These are phyloP conservation scores for Myotis planiceps DNA, from an alignment of 2,797 vertebrate genomes.

Conservation along the genomic window DNA sequence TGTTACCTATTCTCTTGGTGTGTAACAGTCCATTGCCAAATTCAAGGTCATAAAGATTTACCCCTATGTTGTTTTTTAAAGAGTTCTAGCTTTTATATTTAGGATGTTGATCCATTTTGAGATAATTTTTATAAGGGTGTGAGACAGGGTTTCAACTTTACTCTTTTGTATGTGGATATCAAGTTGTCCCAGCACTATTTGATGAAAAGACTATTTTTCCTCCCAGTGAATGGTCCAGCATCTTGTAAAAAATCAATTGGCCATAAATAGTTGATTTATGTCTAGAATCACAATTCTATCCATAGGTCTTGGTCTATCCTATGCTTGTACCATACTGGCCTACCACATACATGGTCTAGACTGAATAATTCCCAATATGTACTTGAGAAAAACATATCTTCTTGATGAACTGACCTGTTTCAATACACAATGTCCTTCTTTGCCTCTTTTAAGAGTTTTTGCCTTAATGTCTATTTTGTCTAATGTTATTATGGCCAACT, in stretches of 20 bases:
- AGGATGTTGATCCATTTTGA: background rate
- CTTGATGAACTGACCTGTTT: background rate
- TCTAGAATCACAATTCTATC: background rate
- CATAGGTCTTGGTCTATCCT: background rate
- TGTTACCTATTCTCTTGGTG: background rate
- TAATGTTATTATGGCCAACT: background rate
- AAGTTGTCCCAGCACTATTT: background rate
- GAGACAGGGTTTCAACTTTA: background rate
- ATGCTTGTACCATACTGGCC: background rate
- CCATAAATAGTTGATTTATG: background rate
- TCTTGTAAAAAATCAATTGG: background rate
- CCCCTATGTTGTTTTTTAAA: background rate
- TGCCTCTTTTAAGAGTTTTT: background rate
- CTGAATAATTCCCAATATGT: background rate
- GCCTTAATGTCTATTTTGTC: background rate
- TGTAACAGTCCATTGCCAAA: background rate
- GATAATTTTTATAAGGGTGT: background rate
- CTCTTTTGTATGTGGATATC: background rate
- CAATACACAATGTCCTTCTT: background rate
- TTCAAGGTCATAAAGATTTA: background rate
- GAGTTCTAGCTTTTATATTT: background rate
- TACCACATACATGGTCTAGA: background rate
- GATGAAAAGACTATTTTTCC: background rate
- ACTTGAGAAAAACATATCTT: slow-evolving; percentile 20
- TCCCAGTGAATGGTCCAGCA: background rate